Evolutionary conservation across 2,888 invertebrate genomes (phyloP).

Genomic region (Lasioglossum morio): DNA sequence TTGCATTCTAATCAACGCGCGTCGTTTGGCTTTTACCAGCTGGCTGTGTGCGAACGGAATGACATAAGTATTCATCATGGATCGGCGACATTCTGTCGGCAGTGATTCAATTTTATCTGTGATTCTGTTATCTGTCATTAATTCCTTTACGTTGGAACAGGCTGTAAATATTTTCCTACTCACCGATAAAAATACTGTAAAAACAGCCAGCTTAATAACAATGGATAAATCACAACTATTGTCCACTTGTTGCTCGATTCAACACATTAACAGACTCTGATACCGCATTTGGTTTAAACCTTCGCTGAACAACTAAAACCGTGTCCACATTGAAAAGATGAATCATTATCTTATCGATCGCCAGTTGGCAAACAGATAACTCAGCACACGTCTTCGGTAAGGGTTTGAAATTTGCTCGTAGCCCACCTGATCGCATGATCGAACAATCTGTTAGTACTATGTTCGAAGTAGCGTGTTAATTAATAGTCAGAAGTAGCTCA

Average conservation of each 20-base stretch:
- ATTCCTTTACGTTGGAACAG: not conserved
- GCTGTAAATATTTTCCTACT: not conserved
- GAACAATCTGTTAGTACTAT: not conserved
- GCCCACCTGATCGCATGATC: not conserved
- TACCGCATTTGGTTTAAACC: not conserved
- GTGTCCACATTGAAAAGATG: not conserved
- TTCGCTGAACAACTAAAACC: not conserved
- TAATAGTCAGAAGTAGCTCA: not conserved
- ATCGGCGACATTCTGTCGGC: not conserved
- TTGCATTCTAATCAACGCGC: constrained; percentile 40
- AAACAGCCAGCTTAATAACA: not conserved
- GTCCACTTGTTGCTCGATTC: not conserved
- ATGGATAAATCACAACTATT: not conserved
- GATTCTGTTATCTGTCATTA: not conserved
- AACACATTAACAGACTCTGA: not conserved
- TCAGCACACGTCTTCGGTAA: no score
- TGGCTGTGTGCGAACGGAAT: constrained; percentile 25
- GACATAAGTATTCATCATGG: constrained; percentile 19
- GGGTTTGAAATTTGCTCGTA: not conserved
- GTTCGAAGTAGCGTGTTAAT: not conserved
- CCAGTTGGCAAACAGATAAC: constrained; percentile 21
- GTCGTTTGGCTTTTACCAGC: constrained; percentile 33
- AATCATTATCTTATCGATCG: constrained; percentile 31
- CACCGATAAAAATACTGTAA: not conserved
- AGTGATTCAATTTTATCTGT: not conserved